These are phyloP conservation scores for Glaucidium brasilianum DNA, from an alignment of 2,113 vertebrate genomes.

Conservation along the genomic window DNA sequence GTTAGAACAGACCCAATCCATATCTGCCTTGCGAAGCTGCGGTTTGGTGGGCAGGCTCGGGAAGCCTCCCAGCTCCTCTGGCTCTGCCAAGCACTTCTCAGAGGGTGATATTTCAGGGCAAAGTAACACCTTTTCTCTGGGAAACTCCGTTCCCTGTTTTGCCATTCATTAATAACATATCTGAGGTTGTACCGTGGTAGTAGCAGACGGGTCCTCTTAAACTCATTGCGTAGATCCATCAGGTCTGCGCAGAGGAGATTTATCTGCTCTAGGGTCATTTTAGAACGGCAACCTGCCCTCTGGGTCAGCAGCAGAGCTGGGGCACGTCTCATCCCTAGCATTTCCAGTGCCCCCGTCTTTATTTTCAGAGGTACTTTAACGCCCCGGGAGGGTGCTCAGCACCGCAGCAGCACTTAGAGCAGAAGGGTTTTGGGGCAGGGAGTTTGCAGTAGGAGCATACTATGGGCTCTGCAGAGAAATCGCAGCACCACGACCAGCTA, in stretches of 20 bases:
- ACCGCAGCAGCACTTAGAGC: background rate
- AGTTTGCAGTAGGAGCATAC: rapidly evolving
- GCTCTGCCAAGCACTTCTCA: background rate
- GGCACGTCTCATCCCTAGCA: rapidly evolving
- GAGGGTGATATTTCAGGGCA: background rate
- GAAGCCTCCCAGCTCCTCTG: background rate
- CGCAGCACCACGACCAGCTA: background rate
- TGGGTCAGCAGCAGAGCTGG: background rate
- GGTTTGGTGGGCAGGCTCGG: background rate
- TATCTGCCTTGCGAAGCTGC: background rate
- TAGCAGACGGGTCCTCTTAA: background rate
- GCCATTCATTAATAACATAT: rapidly evolving
- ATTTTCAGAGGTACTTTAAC: background rate
- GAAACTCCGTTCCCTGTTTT: background rate
- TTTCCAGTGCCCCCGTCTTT: background rate
- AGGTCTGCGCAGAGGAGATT: background rate
- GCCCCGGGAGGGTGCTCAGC: background rate
- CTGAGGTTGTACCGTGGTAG: rapidly evolving
- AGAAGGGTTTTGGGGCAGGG: background rate
- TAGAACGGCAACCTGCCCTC: background rate
- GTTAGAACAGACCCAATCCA: background rate
- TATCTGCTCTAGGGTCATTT: background rate
- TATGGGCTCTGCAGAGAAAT: background rate
- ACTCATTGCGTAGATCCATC: rapidly evolving
- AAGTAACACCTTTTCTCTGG: background rate